Conservation (phyloP, 2,113 vertebrate genomes). For the Deroptyus accipitrinus region DNA sequence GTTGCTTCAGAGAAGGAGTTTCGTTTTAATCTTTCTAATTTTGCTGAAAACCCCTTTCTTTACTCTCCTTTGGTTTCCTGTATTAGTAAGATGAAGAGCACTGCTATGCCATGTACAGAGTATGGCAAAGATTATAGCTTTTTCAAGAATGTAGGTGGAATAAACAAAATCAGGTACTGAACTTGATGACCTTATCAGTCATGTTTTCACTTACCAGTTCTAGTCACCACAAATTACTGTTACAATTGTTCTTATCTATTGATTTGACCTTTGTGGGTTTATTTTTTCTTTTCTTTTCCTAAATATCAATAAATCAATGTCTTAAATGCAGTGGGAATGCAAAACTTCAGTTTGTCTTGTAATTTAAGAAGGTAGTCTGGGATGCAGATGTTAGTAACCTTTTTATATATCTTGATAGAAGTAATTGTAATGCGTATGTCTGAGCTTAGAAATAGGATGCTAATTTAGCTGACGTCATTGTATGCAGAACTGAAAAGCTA, state of each 20-base stretch:
- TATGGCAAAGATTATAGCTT: constrained; percentile 34
- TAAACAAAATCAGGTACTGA: background rate
- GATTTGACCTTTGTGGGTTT: constrained; percentile 67
- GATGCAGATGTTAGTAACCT: constrained; percentile 34
- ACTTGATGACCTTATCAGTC: constrained; percentile 56
- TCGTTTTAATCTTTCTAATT: background rate
- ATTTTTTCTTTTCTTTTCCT: background rate
- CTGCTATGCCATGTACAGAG: constrained; percentile 11
- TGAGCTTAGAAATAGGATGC: background rate
- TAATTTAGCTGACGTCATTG: background rate
- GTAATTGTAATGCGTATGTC: background rate
- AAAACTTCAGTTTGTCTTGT: constrained; percentile 31
- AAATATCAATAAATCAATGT: constrained; percentile 57
- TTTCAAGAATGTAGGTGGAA: constrained; percentile 31
- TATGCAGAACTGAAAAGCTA: background rate
- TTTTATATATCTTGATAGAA: constrained; percentile 17
- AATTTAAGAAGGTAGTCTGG: constrained; percentile 9
- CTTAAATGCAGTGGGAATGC: constrained; percentile 64
- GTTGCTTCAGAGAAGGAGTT: background rate
- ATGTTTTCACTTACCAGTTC: constrained; percentile 26
- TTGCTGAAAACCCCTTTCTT: background rate
- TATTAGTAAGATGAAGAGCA: background rate
- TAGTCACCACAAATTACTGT: background rate
- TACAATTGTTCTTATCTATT: constrained; percentile 59
- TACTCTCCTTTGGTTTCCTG: background rate